These are phyloP conservation scores for Romanogobio albipinnatus DNA, from an alignment of 2,113 vertebrate species.

Conservation along the genomic window DNA sequence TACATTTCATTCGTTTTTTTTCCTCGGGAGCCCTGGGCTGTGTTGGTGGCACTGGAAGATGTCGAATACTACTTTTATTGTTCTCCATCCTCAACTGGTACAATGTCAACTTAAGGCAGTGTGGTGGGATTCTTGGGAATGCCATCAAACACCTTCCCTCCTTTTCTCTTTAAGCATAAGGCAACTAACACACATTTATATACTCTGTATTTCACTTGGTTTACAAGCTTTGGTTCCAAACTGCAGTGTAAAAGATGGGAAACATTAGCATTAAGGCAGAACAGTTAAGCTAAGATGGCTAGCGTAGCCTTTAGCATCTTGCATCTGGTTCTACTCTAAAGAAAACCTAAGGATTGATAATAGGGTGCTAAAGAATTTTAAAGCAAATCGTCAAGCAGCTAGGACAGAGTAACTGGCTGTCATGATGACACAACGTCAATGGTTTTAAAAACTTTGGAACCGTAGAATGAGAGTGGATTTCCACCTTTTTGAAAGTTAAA, in stretches of 20 bases:
- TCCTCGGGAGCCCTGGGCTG: constrained; percentile 34
- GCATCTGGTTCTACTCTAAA: constrained; percentile 23
- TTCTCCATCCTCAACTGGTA: constrained; percentile 46
- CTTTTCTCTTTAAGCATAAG: constrained; percentile 47
- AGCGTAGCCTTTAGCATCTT: constrained; percentile 6
- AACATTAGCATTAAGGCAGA: constrained; percentile 60
- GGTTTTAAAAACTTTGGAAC: constrained; percentile 20
- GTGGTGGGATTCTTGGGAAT: constrained; percentile 48
- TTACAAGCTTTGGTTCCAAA: constrained; percentile 58
- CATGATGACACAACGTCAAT: constrained; percentile 31
- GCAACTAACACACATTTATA: constrained; percentile 53
- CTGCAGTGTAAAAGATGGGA: constrained; percentile 43
- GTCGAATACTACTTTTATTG: constrained; percentile 9
- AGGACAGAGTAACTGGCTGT: constrained; percentile 45
- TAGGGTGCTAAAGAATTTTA: not conserved
- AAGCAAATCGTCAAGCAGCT: constrained; percentile 26
- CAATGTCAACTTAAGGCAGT: constrained; percentile 59
- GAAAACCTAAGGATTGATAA: not conserved
- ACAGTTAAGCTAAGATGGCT: constrained; percentile 34
- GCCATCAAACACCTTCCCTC: constrained; percentile 7
- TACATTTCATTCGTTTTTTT: not conserved
- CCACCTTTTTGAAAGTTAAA: not conserved
- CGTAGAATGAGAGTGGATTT: not conserved
- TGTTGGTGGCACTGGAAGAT: constrained; percentile 8
- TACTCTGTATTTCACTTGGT: constrained; percentile 28